Percentiles rank a stretch among this genome's conserved stretches.
Evolutionary conservation across 1,140 invertebrate species (phyloP).

Genomic region (Papilio glaucus): DNA sequence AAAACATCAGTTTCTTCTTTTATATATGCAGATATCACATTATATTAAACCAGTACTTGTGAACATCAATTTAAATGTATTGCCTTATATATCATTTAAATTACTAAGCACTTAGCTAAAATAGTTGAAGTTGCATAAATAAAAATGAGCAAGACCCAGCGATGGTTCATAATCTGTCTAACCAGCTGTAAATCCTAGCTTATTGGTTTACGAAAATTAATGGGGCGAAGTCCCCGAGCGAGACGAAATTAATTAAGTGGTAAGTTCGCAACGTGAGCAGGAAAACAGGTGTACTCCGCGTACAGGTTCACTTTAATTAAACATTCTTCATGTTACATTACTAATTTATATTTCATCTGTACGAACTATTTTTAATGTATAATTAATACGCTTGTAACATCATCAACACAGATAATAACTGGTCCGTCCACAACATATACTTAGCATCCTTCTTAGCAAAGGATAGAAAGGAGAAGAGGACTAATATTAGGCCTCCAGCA

Average conservation of each 20-base stretch:
- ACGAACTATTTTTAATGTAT: background rate
- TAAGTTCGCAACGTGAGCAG: conserved; percentile 9
- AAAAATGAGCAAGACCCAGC: background rate
- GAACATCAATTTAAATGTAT: too few species aligned
- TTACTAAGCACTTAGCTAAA: too few species aligned
- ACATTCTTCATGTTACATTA: conserved; percentile 1
- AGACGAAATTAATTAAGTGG: conserved; percentile 19
- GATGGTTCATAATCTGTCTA: background rate
- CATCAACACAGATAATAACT: too few species aligned
- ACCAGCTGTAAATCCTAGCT: background rate
- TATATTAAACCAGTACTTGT: too few species aligned
- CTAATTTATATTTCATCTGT: conserved; percentile 13
- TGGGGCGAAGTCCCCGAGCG: background rate
- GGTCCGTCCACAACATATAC: too few species aligned
- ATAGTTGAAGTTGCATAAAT: too few species aligned
- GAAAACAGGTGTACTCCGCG: conserved; percentile 6
- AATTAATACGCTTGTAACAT: background rate
- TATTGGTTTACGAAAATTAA: conserved; percentile 22
- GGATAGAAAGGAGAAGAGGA: too few species aligned
- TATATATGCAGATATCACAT: too few species aligned
- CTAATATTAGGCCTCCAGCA: too few species aligned
- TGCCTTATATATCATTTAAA: too few species aligned
- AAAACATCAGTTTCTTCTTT: too few species aligned
- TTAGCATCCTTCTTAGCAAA: too few species aligned
- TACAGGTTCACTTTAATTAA: conserved; percentile 21